Base-by-base conservation (phyloP, 1,140 invertebrate species). In the Catajapyx aquilonaris region DNA sequence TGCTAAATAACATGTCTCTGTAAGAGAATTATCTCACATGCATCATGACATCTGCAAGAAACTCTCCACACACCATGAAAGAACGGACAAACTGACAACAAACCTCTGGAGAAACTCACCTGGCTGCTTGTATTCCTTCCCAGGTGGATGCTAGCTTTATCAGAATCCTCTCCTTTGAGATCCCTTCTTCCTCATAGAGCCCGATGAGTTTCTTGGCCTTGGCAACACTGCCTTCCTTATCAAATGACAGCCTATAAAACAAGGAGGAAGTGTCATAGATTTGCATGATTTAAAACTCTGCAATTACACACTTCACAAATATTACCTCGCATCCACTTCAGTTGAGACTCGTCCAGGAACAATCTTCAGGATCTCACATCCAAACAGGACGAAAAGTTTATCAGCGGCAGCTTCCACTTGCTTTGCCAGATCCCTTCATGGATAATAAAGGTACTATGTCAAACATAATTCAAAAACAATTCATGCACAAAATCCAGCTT, bases 51-150 rank as follows among this genome's bases (percentile, higher is more conserved):
- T n/a, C n/a, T n/a, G n/a, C n/a, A n/a, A n/a, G n/a, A n/a, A n/a
- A n/a, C n/a, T n/a, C n/a, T n/a, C n/a, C n/a, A n/a, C n/a, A n/a
- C n/a, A n/a, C n/a, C n/a, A n/a, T n/a, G n/a, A n/a, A n/a, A n/a
- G n/a, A n/a, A n/a, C n/a, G n/a, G n/a, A n/a, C n/a, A n/a, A n/a
- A n/a, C n/a, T n/a, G n/a, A n/a, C n/a, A n/a, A n/a, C n/a, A n/a
- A n/a, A n/a, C n/a, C n/a, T n/a, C n/a, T 22, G 19, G 15, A 32
- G 23, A 36, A 41, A 40, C 53, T 60, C 64, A 88, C 83, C 76
- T 84, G 7, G 90, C 94, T 33, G 93, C 93, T 61, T 95, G 79
- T 44, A 98, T 95, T 19, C 94, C 93, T 69, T 99, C 94, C 94
- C 94, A 99, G 1, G 93, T 97, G 2, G 91, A 91, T 1, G 88